Base-by-base conservation (phyloP, 1,140 invertebrate species). In the Anoplolepis gracilipes region DNA sequence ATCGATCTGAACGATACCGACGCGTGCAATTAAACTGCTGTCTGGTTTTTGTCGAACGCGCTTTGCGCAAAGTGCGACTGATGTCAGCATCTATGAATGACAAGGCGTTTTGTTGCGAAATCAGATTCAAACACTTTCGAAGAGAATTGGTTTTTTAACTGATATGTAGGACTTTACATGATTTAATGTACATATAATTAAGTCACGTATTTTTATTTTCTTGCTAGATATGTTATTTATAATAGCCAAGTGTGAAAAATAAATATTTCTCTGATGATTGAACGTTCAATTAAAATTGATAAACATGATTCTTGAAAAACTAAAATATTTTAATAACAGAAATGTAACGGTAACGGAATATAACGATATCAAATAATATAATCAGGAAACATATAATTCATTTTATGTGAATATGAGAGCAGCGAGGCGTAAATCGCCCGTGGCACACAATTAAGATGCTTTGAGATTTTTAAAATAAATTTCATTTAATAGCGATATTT, bases 371-470 rank as follows among this genome's bases (percentile, higher is more conserved):
- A 22, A 69, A 39, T 79, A 16, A 81, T 70, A 75, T 53, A 28
- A 30, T 53, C 5, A 42, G 42, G n/a, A 30, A 72, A 5, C 39
- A 42, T 33, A 73, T 33, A 73, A 73, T 82, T 69, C 33, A 39
- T n/a, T 79, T 82, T 72, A 82, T 59, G 53, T 33, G 67, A 72
- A 61, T 82, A 59, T 46, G 53, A 36, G 36, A 36, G 65, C 53
- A 72, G 13, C 53, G 77, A 82, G 67, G 53, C 78, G 78, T 61
- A 82, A 73, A 73, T 82, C 67, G 67, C 36, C 67, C 78, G 39
- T 59, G 33, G 67, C 78, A 61, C 67, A 73, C 55, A 46, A 82
- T 82, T 72, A 59, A 72, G 67, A 72, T 82, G 53, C 36, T 72
- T 42, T 8, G 53, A 13, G 8, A 73, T 28, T 82, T 82, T 82